Base-by-base conservation (phyloP, 2,113 vertebrate species). In the Dinomys branickii region DNA sequence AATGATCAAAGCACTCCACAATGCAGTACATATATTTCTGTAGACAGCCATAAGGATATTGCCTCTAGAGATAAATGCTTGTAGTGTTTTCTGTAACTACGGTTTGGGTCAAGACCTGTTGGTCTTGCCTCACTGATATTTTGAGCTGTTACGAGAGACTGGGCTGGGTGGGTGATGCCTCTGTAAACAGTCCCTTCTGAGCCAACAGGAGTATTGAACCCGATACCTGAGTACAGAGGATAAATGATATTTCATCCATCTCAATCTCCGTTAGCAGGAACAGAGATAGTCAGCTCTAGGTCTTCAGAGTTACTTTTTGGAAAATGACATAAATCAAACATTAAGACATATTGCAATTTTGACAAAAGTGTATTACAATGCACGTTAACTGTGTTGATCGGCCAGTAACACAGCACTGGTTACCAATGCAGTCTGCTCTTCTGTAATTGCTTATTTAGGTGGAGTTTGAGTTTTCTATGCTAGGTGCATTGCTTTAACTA, bases 391-490 rank as follows among this genome's bases (percentile, higher is more conserved):
- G 24, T 97, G 96, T 98, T 97, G 98, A 97, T 97, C 96, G 58
- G 93, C 94, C 94, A 98, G 28, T 97, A 98, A 97, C 63, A 90
- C 24, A 88, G 90, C 35, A 54, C 73, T 50, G 80, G 97, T 98
- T 98, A 98, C 96, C 20, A 84, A 20, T 71, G 87, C 82, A 97
- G 96, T 97, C 94, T 88, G 97, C 85, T 98, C 61, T 93, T 97
- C 96, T 97, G 86, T 97, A 97, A 97, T 92, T 97, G 92, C 97
- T 98, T 97, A 94, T 97, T 98, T 98, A 97, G 89, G 94, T 97
- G 44, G 73, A 94, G 88, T 98, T 98, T 98, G 97, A 95, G 87
- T 97, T 98, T 98, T 98, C 83, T 98, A 91, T 98, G 97, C 86
- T 98, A 98, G 98, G 47, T 91, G 13, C 94, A 33, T 96, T 94